A percentile compares a stretch with the other conserved stretches of the same genome.
These are phyloP conservation scores for Acanthochromis polyacanthus DNA, from an alignment of 2,113 vertebrate species.

Conservation along the genomic window DNA sequence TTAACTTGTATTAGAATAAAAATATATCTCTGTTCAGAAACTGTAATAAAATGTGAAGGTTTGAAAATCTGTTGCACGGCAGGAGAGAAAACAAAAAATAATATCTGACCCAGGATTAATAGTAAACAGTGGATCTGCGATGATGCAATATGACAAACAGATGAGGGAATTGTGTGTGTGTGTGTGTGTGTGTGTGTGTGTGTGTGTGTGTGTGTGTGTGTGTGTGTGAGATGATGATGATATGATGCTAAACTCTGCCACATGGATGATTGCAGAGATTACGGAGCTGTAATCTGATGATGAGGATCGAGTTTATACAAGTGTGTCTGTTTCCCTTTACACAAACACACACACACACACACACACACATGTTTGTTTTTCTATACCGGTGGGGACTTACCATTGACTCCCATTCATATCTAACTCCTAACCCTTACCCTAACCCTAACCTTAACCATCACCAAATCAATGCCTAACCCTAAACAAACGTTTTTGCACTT, in stretches of 20 bases:
- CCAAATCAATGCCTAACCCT: too few relatives aligned
- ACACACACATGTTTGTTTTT: too few relatives aligned
- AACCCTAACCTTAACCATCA: too few relatives aligned
- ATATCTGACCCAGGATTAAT: background rate
- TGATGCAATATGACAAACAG: background rate
- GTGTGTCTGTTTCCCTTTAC: background rate
- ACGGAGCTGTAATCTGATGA: conserved; percentile 49
- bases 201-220: conserved; percentile 6
- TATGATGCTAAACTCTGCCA: conserved; percentile 27
- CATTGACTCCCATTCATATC: too few relatives aligned
- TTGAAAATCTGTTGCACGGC: background rate
- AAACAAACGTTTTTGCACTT: too few relatives aligned
- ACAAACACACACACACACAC: conserved; percentile 1
- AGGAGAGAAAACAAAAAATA: background rate
- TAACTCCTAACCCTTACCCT: too few relatives aligned
- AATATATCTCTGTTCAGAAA: too few relatives aligned
- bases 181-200: conserved; percentile 28
- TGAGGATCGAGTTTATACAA: conserved; percentile 24
- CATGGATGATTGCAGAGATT: conserved; percentile 51
- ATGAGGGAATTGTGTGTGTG: background rate
- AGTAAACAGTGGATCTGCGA: background rate
- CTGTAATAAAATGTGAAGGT: too few relatives aligned
- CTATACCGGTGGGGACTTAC: too few relatives aligned
- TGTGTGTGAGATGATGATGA: conserved; percentile 27
- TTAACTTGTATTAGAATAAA: background rate